A percentile compares a stretch with the other conserved stretches of the same genome.
Evolutionary conservation across 2,888 invertebrate species (phyloP).

Genomic region (Hyles lineata): DNA sequence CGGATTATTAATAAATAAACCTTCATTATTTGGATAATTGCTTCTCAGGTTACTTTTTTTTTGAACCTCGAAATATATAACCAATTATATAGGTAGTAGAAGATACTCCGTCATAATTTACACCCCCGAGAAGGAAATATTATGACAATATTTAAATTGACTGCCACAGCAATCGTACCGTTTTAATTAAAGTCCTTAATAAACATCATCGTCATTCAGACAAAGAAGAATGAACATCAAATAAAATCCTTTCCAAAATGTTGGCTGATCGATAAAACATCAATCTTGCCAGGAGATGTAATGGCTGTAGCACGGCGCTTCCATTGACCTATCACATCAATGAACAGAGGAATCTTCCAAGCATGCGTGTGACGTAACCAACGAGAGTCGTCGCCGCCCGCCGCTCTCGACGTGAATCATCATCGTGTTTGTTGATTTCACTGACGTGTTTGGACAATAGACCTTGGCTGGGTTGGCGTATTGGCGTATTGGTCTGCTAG

Average conservation of each 20-base stretch:
- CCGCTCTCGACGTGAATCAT: conserved; percentile 29
- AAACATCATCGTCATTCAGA: too few species aligned
- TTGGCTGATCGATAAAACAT: neutral
- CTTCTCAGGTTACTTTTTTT: too few species aligned
- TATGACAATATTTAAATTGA: too few species aligned
- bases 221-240: neutral
- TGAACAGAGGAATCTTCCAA: conserved; percentile 53
- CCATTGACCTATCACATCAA: conserved; percentile 55
- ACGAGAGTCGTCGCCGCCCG: conserved; percentile 35
- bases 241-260: neutral
- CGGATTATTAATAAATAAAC: too few species aligned
- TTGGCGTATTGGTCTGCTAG: neutral
- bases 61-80: too few species aligned
- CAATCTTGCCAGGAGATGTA: conserved; percentile 12
- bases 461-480: conserved; percentile 16
- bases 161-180: too few species aligned
- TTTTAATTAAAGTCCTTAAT: too few species aligned
- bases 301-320: conserved; percentile 34
- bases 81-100: too few species aligned
- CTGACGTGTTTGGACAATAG: conserved; percentile 23
- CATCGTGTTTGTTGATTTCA: conserved; percentile 32
- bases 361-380: conserved; percentile 63
- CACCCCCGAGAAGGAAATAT: too few species aligned
- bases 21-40: too few species aligned
- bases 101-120: too few species aligned